These are phyloP conservation scores for Austrolebias charrua DNA, from an alignment of 2,797 vertebrate genomes.

Conservation along the genomic window DNA sequence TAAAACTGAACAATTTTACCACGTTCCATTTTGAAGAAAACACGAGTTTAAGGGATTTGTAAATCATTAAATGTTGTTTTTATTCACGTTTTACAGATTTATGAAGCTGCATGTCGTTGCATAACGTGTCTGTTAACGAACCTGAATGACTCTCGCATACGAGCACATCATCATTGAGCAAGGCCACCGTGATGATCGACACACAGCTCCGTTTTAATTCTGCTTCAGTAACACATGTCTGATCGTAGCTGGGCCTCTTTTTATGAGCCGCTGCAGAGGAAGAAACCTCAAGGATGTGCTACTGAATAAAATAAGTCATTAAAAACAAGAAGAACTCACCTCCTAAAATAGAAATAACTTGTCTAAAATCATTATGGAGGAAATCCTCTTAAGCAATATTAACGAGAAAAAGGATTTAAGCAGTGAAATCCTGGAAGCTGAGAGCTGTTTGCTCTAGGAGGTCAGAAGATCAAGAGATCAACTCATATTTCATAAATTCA, in stretches of 20 bases:
- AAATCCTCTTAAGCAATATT: constrained; percentile 66
- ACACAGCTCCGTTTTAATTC: not conserved
- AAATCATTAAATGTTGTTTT: too few relatives aligned
- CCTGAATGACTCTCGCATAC: constrained; percentile 35
- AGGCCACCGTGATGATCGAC: constrained; percentile 14
- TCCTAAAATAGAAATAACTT: constrained; percentile 16
- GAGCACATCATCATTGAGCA: constrained; percentile 53
- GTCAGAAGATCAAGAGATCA: constrained; percentile 49
- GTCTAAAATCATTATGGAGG: constrained; percentile 28
- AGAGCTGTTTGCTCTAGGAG: constrained; percentile 43
- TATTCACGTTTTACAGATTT: constrained; percentile 34
- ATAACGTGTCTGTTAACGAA: constrained; percentile 63
- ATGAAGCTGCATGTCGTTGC: constrained; percentile 64
- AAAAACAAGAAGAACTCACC: not conserved
- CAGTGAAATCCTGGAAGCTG: constrained; percentile 50
- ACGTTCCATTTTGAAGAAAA: too few relatives aligned
- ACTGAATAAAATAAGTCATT: constrained; percentile 2
- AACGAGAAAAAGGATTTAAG: constrained; percentile 50
- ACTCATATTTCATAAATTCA: constrained; percentile 32
- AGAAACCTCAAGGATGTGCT: too few relatives aligned
- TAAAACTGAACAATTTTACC: too few relatives aligned
- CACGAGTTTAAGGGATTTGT: too few relatives aligned
- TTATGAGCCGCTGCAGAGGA: not conserved
- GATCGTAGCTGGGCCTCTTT: not conserved
- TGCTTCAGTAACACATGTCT: not conserved